Percentiles rank a stretch among this genome's conserved stretches.
phyloP scores from a whole-genome alignment of 1,140 invertebrate species.

The Papilio xuthus region DNA sequence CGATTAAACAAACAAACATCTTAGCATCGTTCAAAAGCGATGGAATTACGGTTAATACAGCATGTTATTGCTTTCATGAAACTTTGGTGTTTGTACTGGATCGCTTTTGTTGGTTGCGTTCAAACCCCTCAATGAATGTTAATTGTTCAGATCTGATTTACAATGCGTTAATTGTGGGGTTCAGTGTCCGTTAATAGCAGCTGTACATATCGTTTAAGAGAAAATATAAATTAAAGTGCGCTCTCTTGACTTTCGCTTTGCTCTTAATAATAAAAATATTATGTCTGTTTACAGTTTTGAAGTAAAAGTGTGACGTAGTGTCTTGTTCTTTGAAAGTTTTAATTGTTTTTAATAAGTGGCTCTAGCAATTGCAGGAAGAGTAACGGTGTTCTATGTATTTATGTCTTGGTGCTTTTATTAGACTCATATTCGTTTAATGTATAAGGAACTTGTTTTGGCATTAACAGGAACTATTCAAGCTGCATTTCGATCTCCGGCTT shows the following conservation, averaged over 20 bases:
- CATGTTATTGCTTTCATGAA: constrained; percentile 31
- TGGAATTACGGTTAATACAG: constrained; percentile 14
- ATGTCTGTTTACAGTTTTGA: constrained; percentile 5
- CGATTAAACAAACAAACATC: constrained; percentile 19
- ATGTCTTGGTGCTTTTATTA: not conserved
- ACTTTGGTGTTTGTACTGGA: constrained; percentile 7
- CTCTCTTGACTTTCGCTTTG: constrained; percentile 17
- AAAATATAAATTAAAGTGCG: constrained; percentile 28
- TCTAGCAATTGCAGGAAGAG: too few relatives aligned
- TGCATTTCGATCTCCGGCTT: constrained; percentile 6
- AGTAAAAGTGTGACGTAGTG: not conserved
- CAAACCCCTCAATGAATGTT: constrained; percentile 36
- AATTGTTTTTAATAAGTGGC: too few relatives aligned
- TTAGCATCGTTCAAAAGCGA: not conserved
- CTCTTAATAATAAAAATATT: not conserved
- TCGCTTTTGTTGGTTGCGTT: constrained; percentile 26
- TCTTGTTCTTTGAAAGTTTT: not conserved
- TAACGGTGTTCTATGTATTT: too few relatives aligned
- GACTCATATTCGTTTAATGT: not conserved
- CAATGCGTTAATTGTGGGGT: constrained; percentile 39
- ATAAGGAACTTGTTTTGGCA: not conserved
- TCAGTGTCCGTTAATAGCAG: constrained; percentile 39
- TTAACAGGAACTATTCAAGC: constrained; percentile 3
- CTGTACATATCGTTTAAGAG: constrained; percentile 29
- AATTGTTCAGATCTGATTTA: constrained; percentile 39